Base-by-base conservation (phyloP, 2,888 invertebrate species). In the Parapristionchus giblindavisi region DNA sequence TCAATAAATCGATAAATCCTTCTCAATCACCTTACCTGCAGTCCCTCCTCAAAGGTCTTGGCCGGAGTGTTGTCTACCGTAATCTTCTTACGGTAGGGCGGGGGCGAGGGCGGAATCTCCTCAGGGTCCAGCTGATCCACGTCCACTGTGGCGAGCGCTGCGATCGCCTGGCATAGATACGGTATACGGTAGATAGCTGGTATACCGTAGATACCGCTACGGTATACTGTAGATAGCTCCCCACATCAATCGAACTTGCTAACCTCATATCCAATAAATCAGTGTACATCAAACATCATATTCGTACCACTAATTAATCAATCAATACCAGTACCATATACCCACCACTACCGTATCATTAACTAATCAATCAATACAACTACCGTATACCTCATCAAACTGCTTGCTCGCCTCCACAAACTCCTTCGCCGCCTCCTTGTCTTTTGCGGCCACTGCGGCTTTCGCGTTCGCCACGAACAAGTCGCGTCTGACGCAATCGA, bases 61-160 rank as follows among this genome's bases (percentile, higher is more conserved):
- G 58, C 32, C 2, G 66, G 68, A 1, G 21, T 65, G 65, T 65
- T 65, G 17, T 51, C 51, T 11, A 80, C 77, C n/a, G 48, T 52
- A 17, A 77, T 5, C 24, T 66, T 76, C 34, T 70, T 77, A 34
- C 51, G 75, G 70, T 86, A 86, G 4, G 85, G 84, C 14, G 80
- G 83, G 2, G 86, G 86, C 0, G 81, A 83, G 21, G 80, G 77
- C 27, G 86, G 86, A 71, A 86, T 82, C 34, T 85, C 85, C 21
- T 56, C 77, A 51, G 84, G 61, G 73, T 86, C 85, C 60, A 86
- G 75, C 34, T 83, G 81, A 14, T 82, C 84, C 2, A 77, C 83
- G 1, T 75, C 75, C 11, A 76, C 80, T 11, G 65, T 54, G 70
- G 77, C 78, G 3, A 84, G 65, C 0, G 82, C 84, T 8, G 77